Evolutionary conservation across 2,797 vertebrate genomes (phyloP).

Genomic region (Gila robusta): DNA sequence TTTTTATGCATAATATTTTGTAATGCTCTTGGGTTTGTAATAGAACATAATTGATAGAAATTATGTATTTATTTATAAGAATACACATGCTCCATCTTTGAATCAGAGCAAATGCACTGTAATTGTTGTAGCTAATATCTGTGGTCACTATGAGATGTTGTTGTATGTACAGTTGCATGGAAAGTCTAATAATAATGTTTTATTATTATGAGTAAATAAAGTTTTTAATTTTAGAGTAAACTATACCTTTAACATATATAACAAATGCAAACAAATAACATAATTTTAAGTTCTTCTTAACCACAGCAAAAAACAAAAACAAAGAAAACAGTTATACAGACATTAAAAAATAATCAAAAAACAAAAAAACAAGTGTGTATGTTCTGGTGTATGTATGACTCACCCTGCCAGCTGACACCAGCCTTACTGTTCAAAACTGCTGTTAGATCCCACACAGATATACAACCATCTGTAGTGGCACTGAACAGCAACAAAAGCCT

Average conservation of each 20-base stretch:
- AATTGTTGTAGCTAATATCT: not conserved
- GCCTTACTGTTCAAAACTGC: constrained; percentile 72
- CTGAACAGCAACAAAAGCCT: constrained; percentile 88
- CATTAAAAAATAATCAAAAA: not conserved
- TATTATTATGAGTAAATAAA: not conserved
- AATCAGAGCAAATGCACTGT: not conserved
- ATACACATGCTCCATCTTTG: not conserved
- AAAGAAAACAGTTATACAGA: not conserved
- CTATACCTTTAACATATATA: not conserved
- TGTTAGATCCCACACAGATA: constrained; percentile 90
- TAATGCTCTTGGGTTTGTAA: not conserved
- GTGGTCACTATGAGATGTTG: not conserved
- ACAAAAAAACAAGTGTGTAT: constrained; percentile 21
- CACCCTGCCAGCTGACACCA: constrained; percentile 60
- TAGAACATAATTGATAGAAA: not conserved
- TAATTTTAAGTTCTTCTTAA: not conserved
- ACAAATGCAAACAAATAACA: not conserved
- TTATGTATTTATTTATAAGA: not conserved
- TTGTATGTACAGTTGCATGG: not conserved
- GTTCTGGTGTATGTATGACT: constrained; percentile 58
- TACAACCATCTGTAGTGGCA: constrained; percentile 89
- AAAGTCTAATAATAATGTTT: not conserved
- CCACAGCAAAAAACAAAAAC: not conserved
- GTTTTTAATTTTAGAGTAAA: not conserved
- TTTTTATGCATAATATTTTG: not conserved